Base-by-base conservation (phyloP, 2,113 vertebrate genomes). In the Camelus dromedarius region DNA sequence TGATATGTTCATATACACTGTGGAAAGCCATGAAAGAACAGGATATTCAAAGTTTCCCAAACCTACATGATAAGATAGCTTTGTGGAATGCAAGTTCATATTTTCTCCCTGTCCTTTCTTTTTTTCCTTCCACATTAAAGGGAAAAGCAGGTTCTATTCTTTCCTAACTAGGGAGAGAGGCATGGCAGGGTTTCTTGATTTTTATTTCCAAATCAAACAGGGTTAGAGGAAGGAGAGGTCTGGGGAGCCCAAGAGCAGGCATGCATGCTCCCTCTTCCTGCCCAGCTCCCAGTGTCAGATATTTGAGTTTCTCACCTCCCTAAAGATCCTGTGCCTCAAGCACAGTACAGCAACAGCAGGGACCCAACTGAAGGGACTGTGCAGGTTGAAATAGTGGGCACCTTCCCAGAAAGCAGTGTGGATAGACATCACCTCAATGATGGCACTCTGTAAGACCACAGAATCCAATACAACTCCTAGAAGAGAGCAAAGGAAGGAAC, bases 11-110 rank as follows among this genome's bases (percentile, higher is more conserved):
- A 89, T 86, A 87, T 18, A 32, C 11, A 24, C 50, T 66, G 18
- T 70, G 16, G 75, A 95, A 92, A 91, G 30, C 52, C 56, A 84
- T 87, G 5, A 87, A 32, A 87, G 26, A 89, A 87, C 10, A 73
- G 22, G 46, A 60, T 22, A 62, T 30, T 8, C 28, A 66, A 1
- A 75, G 54, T 79, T 54, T 73, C 52, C 77, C 64, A 85, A 81
- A 82, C 66, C 76, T 48, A 70, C 15, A 6, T n/a, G 11, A 76
- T 52, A 70, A 90, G 42, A 87, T 70, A 28, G 30, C 66, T 86
- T 80, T 80, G 26, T 46, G 58, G 46, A 35, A 62, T 46, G 35
- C 85, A 52, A 62, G 24, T 46, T 85, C 18, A 22, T 77, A 56
- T 84, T 79, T 91, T 90, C 70, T 79, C 32, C 50, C 13, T 28